phyloP scores from a whole-genome alignment of 2,797 vertebrate genomes.

The Sparus aurata region DNA sequence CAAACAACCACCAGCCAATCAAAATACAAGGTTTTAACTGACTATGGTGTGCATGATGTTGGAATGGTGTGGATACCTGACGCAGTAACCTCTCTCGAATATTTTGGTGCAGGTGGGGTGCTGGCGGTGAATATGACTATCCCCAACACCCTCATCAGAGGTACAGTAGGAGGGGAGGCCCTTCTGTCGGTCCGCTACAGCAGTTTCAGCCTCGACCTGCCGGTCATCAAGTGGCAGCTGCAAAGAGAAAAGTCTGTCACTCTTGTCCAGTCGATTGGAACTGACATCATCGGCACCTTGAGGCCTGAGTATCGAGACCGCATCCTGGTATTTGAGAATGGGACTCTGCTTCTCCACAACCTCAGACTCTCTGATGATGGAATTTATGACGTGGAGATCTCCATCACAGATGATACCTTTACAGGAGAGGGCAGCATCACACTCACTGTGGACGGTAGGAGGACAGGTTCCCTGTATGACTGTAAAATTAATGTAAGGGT shows the following conservation, averaged over 20 bases:
- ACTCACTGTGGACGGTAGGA: slow-evolving; percentile 94
- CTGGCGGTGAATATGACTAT: slow-evolving; percentile 94
- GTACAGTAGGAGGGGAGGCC: slow-evolving; percentile 89
- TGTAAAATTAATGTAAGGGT: neutral
- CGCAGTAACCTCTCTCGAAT: neutral
- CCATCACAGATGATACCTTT: slow-evolving; percentile 96
- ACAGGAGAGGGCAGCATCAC: slow-evolving; percentile 94
- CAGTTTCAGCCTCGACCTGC: slow-evolving; percentile 91
- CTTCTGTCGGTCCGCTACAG: slow-evolving; percentile 92
- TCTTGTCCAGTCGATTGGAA: slow-evolving; percentile 95
- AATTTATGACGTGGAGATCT: slow-evolving; percentile 95
- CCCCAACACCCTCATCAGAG: slow-evolving; percentile 87
- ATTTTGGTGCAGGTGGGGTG: slow-evolving; percentile 83
- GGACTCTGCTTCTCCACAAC: slow-evolving; percentile 94
- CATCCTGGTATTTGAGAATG: slow-evolving; percentile 94
- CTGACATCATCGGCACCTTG: slow-evolving; percentile 93
- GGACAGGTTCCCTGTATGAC: neutral
- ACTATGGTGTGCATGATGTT: neutral
- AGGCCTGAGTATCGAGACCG: slow-evolving; percentile 93
- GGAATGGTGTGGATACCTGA: neutral
- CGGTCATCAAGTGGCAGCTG: slow-evolving; percentile 97
- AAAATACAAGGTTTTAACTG: neutral
- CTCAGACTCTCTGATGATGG: slow-evolving; percentile 92
- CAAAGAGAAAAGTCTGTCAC: slow-evolving; percentile 93
- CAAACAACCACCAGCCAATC: neutral